A percentile compares a stretch with the other conserved stretches of the same genome.
Evolutionary conservation across 2,888 invertebrate species (phyloP).

Genomic region (Ophonus ardosiacus): DNA sequence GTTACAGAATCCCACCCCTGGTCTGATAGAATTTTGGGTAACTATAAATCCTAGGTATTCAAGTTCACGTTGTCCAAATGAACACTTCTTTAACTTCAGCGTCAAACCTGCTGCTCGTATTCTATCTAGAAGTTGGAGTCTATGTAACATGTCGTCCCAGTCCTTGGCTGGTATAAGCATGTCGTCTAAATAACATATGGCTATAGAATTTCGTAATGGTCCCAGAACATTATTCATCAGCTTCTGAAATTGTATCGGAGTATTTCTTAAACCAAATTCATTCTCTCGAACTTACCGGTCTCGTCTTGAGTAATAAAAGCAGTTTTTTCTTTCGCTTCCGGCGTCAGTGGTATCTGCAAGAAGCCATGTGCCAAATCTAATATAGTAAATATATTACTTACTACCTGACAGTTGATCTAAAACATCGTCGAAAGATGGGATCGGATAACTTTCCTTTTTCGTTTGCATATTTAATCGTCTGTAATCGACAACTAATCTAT

Average conservation of each 20-base stretch:
- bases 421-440: neutral
- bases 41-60: too few relatives aligned
- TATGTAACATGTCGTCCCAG: slow-evolving; percentile 29
- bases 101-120: too few relatives aligned
- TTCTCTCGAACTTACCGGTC: slow-evolving; percentile 67
- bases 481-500: neutral
- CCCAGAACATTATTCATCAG: slow-evolving; percentile 66
- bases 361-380: neutral
- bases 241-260: slow-evolving; percentile 58
- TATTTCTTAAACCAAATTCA: slow-evolving; percentile 69
- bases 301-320: slow-evolving; percentile 70
- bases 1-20: too few relatives aligned
- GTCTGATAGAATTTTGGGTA: too few relatives aligned
- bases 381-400: neutral
- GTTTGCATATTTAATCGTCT: neutral
- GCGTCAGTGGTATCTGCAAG: slow-evolving; percentile 61
- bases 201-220: slow-evolving; percentile 65
- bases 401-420: neutral
- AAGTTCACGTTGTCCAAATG: too few relatives aligned
- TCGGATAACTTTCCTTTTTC: neutral
- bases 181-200: slow-evolving; percentile 68
- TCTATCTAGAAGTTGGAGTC: too few relatives aligned
- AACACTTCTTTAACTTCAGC: too few relatives aligned
- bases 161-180: slow-evolving; percentile 62
- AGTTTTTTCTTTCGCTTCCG: slow-evolving; percentile 67